Percentiles rank a stretch among this genome's conserved stretches.
Conservation (phyloP, 1,140 invertebrate species). For the Halictus rubicundus region DNA sequence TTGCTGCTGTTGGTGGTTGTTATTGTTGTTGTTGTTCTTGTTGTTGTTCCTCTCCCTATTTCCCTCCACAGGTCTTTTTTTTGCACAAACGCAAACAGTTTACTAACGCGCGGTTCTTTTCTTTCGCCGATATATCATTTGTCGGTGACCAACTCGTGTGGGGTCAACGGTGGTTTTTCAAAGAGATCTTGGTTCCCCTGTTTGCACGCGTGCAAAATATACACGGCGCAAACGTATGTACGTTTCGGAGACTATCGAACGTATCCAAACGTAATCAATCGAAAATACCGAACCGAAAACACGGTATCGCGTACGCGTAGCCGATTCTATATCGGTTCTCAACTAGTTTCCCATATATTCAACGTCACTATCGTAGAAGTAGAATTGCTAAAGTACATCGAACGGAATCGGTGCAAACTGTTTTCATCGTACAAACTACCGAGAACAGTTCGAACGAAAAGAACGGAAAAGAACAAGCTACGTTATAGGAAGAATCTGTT, state of each 20-base stretch:
- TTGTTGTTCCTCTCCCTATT: neutral
- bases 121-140: neutral
- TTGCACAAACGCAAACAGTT: constrained; percentile 1
- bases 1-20: too few species aligned
- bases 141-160: neutral
- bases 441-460: neutral
- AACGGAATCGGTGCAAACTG: neutral
- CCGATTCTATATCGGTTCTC: neutral
- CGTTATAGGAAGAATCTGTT: neutral
- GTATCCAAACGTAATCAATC: neutral
- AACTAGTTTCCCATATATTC: neutral
- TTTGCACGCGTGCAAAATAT: neutral
- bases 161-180: constrained; percentile 5
- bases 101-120: constrained; percentile 2
- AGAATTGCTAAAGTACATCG: neutral
- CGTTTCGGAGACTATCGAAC: neutral
- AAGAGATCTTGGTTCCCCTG: constrained; percentile 4
- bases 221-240: neutral
- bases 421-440: too few species aligned
- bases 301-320: too few species aligned
- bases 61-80: neutral
- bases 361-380: too few species aligned
- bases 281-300: neutral
- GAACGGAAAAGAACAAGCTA: neutral
- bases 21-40: too few species aligned